Base-by-base conservation (phyloP, 2,888 invertebrate species). In the Dryomyza anilis region DNA sequence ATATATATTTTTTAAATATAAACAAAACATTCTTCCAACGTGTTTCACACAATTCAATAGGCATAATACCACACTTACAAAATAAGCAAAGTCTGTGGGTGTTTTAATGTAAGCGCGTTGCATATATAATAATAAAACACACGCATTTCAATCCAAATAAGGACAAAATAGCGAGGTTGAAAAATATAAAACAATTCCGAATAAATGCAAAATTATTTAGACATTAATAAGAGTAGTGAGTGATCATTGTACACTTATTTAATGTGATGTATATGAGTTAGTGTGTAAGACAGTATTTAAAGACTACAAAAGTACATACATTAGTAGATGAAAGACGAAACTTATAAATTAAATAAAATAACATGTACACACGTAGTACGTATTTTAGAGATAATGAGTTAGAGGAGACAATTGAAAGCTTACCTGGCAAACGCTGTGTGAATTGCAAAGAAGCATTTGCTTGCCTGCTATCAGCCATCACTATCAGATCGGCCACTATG, bases 371-470 rank as follows among this genome's bases (percentile, higher is more conserved):
- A n/a, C n/a, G n/a, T n/a, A n/a, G n/a, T n/a, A n/a, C n/a, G n/a
- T n/a, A n/a, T n/a, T n/a, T n/a, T n/a, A n/a, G n/a, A n/a, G n/a
- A n/a, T n/a, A n/a, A n/a, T n/a, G n/a, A n/a, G n/a, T n/a, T n/a
- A n/a, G n/a, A n/a, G n/a, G n/a, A 46, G 48, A 60, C 50, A 33
- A 23, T 36, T 25, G 27, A 53, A 16, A 53, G 19, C 61, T 61
- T 53, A 61, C 61, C 61, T 61, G 61, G 61, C 52, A 61, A 61
- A 43, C 60, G 60, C 16, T 61, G 52, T 61, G 61, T 39, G 19
- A 61, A 61, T 10, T 29, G 53, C n/a, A n/a, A n/a, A 27, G 61
- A 43, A 36, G 36, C 36, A 29, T 33, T 52, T 43, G 61, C 14
- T 53, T 52, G 53, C 29, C 14, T 29, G 14, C 43, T 53, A 53